Conservation (phyloP, 1,140 invertebrate species). For the Achatina immaculata region DNA sequence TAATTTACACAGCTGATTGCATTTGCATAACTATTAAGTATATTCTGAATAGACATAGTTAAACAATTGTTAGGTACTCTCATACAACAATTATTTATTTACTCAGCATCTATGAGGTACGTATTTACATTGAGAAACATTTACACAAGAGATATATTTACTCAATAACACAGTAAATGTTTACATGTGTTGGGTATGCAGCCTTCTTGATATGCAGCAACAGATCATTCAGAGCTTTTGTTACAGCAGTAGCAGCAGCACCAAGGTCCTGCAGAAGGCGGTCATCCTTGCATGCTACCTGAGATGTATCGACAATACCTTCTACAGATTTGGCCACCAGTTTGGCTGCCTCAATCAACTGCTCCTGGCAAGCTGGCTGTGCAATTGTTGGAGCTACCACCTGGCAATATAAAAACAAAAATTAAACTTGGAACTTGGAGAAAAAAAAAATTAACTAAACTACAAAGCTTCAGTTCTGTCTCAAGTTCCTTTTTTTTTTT, state of each 20-base stretch:
- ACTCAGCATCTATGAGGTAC: too few relatives aligned
- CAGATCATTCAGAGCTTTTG: slow-evolving; percentile 89
- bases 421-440: not conserved
- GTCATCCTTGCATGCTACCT: slow-evolving; percentile 77
- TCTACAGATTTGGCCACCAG: slow-evolving; percentile 95
- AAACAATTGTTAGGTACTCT: too few relatives aligned
- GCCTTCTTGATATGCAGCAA: slow-evolving; percentile 87
- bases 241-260: slow-evolving; percentile 88
- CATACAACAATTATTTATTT: too few relatives aligned
- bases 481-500: too few relatives aligned
- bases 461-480: not conserved
- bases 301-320: slow-evolving; percentile 86
- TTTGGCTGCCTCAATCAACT: slow-evolving; percentile 90
- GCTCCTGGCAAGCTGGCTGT: slow-evolving; percentile 92
- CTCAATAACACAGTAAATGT: not conserved
- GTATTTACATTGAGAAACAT: too few relatives aligned
- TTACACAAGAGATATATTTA: too few relatives aligned
- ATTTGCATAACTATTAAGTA: too few relatives aligned
- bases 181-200: slow-evolving; percentile 60
- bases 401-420: slow-evolving; percentile 47
- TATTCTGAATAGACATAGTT: too few relatives aligned
- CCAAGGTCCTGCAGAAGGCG: slow-evolving; percentile 83
- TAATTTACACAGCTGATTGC: too few relatives aligned
- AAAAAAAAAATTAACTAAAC: not conserved
- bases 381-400: slow-evolving; percentile 81